Base-by-base conservation (phyloP, 2,113 vertebrate genomes). In the Peromyscus californicus region DNA sequence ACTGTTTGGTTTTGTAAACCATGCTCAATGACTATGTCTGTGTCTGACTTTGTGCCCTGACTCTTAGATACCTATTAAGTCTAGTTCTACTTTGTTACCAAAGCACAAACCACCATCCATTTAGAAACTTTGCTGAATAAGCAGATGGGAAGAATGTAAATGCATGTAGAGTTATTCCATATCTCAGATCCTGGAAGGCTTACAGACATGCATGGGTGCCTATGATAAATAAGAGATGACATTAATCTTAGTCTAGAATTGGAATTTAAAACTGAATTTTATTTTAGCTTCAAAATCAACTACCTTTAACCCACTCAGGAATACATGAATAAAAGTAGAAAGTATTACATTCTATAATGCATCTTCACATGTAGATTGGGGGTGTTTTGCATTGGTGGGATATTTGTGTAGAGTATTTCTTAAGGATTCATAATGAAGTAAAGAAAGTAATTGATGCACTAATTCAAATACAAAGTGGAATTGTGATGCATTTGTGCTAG, bases 81-180 rank as follows among this genome's bases (percentile, higher is more conserved):
- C 11, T 31, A 39, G 7, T 84, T 54, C 89, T 63, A 92, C 57
- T 88, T 39, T 6, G 0, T 93, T 70, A 39, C 70, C 57, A 8
- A 57, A 72, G 42, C 69, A 85, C n/a, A 88, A 45, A 29, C 19
- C 59, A 80, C 16, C 59, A 82, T 91, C 84, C 48, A 9, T 63
- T 97, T 84, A 93, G 87, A 94, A 94, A 94, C 51, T 39, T 45
- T 96, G 79, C 89, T 96, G 94, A 97, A 94, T 97, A 95, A 96
- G 84, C 39, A 75, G 31, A 3, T 67, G 70, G 69, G n/a, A 65
- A 94, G 65, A 88, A 86, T 92, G 70, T 92, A 97, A 98, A 97
- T 97, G 57, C 79, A 96, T 96, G 95, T 76, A 96, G 97, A 97
- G 90, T 95, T 96, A 97, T 95, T 95, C 97, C 83, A 70, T 97